Base-by-base conservation (phyloP, 2,888 invertebrate genomes). In the Anthrax anthrax region DNA sequence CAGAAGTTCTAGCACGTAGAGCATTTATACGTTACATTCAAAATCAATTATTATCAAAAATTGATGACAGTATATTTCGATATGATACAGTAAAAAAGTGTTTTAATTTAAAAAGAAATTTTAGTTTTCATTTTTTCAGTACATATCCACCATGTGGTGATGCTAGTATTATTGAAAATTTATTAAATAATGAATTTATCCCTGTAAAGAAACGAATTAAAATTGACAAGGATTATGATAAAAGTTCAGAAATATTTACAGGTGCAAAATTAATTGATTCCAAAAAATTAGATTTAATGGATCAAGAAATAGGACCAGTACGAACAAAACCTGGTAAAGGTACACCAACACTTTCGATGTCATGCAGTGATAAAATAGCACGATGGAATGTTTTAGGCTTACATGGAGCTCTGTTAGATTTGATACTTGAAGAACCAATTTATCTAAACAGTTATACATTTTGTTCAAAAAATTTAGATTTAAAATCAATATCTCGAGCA, bases 121-220 rank as follows among this genome's bases (percentile, higher is more conserved):
- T 86, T 23, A 71, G 75, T 27, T 90, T 88, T 65, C 83, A 90
- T 62, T 83, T 95, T 59, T 88, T 84, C 58, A 80, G 85, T 29
- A 89, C 88, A 43, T 86, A 89, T 61, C 75, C 84, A 37, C 95
- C 94, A 17, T 95, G 95, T 70, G 95, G 95, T 0, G 95, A 95
- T 74, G 90, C 90, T 14, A 84, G 90, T 17, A 94, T 95, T 60
- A 56, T 53, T 32, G 9, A 17, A 42, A 5, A 10, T 9, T 54
- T 3, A 62, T 3, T 12, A 8, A 9, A 32, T 12, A 32, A 3
- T 12, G 29, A 9, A 12, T 3, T 12, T 4, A 3, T 3, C 39
- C 51, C 42, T n/a, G 54, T 48, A 10, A 39, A 47, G 1, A 60
- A 58, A 44, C 52, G 53, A 13, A 47, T 37, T 39, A 57, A 53